Conservation (phyloP, 2,797 vertebrate species). For the Gastrophryne carolinensis region DNA sequence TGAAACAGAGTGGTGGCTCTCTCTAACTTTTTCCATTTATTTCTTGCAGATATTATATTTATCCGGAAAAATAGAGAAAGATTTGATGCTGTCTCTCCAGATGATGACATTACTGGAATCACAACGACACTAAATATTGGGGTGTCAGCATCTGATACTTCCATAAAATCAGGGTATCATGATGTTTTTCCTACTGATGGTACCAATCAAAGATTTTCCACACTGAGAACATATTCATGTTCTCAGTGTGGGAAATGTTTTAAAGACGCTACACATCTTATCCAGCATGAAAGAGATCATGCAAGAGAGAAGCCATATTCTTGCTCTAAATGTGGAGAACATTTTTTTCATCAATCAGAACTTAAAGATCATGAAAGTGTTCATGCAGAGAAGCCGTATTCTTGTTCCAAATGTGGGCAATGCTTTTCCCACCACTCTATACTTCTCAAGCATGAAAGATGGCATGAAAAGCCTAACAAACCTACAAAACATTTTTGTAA, state of each 20-base stretch:
- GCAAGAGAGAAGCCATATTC: neutral
- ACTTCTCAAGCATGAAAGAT: neutral
- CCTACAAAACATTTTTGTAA: neutral
- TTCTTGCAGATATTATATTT: no score
- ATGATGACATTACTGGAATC: no score
- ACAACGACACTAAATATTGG: no score
- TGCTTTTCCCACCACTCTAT: neutral
- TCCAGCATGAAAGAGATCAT: neutral
- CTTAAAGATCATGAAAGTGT: neutral
- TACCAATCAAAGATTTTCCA: no score
- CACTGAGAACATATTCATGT: neutral
- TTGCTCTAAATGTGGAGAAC: neutral
- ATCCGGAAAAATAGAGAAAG: no score
- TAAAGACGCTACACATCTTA: neutral
- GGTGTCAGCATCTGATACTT: no score
- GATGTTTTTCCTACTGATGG: no score
- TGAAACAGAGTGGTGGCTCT: no score
- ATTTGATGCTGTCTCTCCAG: no score
- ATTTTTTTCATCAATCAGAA: neutral
- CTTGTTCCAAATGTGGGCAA: neutral
- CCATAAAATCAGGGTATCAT: no score
- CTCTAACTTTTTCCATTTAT: no score
- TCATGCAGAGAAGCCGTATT: slow-evolving; percentile 1
- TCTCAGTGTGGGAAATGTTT: neutral
- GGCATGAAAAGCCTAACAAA: neutral